Evolutionary conservation across 2,113 vertebrate genomes (phyloP).

Genomic region (Leptobrachium ailaonicum): DNA sequence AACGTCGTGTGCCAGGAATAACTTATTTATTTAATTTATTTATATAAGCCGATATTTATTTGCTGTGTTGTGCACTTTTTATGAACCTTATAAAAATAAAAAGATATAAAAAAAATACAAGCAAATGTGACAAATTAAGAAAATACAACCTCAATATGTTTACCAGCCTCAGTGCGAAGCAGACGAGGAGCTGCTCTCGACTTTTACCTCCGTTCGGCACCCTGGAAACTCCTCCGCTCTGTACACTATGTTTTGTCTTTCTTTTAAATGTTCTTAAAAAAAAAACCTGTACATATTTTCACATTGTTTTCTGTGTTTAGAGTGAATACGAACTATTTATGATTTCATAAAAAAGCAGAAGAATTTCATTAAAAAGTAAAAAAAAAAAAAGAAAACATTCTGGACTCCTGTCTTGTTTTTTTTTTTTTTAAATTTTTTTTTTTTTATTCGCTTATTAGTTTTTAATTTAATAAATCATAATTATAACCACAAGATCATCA

Average conservation of each 20-base stretch:
- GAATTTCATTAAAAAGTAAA: conserved; percentile 51
- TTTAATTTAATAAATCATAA: no score
- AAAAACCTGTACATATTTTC: neutral
- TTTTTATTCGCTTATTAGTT: neutral
- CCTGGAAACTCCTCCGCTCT: conserved; percentile 8
- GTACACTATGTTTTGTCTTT: neutral
- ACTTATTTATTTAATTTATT: conserved; percentile 73
- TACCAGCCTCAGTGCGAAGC: neutral
- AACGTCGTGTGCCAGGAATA: conserved; percentile 54
- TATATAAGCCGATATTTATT: conserved; percentile 68
- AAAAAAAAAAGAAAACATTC: neutral
- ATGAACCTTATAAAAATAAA: neutral
- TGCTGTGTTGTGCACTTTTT: conserved; percentile 65
- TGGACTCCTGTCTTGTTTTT: neutral
- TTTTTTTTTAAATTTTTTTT: neutral
- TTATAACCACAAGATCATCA: no score
- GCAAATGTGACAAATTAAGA: neutral
- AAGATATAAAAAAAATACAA: neutral
- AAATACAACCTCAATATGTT: neutral
- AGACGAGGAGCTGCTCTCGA: neutral
- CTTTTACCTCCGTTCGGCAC: conserved; percentile 27
- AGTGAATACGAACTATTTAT: conserved; percentile 44
- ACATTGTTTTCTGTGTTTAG: conserved; percentile 47
- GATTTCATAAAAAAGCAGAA: conserved; percentile 48
- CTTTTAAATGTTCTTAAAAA: conserved; percentile 19